Evolutionary conservation across 1,140 invertebrate genomes (phyloP), one percentile per base, ranked within the genome.

Genomic region (Sarcophaga peregrina): DNA sequence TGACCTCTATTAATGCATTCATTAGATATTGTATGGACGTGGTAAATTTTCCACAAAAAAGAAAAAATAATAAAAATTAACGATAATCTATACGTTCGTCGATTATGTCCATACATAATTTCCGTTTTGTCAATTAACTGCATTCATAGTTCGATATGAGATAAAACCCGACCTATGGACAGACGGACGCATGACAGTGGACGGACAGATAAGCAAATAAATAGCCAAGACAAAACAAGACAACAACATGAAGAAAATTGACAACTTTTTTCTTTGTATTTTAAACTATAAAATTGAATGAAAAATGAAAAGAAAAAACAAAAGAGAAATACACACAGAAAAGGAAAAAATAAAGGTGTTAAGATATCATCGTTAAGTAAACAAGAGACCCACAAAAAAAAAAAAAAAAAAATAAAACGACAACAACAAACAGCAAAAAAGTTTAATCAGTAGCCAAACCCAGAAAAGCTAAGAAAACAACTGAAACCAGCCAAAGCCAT

Each of bases 71-170:
- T 8, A 78, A 17, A 7, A 15, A 78, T 46, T 8, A 5, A 78
- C 17, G 17, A 20, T 45, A 50, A 78, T 20, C 13, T n/a, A 78
- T 17, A 78, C 75, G n/a, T 47, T 50, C 46, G 75, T n/a, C 2
- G 17, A 81, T 72, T 48, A 68, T 81, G 54, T 68, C 25, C 37
- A 50, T 78, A 78, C 47, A 78, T 78, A 78, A 78, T 78, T 78
- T 81, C 52, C 80, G 80, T 81, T 81, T 81, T 81, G 75, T 78
- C 75, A 78, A 78, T 78, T 78, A 78, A 78, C 75, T 20, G 37
- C 75, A 78, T 78, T 78, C 75, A 78, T 78, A 50, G 75, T 20
- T 68, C 62, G 62, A 20, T 25, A 20, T 68, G 17, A 68, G 62
- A 68, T 68, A 68, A 68, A 68, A 13, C 54, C 13, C 54, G 54